A percentile compares a stretch with the other conserved stretches of the same genome.
Conservation (phyloP, 2,113 vertebrate species). For the Sterrhoptilus dennistouni region DNA sequence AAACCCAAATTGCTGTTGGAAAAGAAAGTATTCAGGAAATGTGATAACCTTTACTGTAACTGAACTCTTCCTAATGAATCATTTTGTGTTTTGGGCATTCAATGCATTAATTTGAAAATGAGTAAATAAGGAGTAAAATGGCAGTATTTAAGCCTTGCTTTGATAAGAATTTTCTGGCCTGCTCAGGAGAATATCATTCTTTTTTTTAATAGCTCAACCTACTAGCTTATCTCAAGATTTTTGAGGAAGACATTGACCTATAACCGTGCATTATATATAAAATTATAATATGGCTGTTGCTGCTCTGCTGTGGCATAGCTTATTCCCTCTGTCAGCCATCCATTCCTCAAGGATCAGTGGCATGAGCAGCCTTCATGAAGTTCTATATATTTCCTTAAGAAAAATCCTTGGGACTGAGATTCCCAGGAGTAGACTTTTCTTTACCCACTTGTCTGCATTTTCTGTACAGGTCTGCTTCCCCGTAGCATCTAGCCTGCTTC, state of each 20-base stretch:
- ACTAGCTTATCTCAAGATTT: background rate
- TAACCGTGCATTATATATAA: background rate
- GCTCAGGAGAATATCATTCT: background rate
- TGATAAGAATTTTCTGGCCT: background rate
- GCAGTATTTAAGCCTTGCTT: background rate
- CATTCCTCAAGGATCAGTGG: background rate
- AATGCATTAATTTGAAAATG: background rate
- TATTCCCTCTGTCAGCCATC: background rate
- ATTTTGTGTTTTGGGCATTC: background rate
- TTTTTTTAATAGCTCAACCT: background rate
- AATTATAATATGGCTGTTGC: background rate
- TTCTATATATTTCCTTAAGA: background rate
- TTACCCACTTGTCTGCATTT: background rate
- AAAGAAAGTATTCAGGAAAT: background rate
- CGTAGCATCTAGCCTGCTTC: background rate
- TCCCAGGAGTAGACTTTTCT: background rate
- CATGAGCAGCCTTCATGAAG: background rate
- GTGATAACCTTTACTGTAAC: background rate
- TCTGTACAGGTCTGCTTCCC: background rate
- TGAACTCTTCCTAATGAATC: background rate
- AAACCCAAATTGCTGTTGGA: background rate
- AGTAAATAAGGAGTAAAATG: background rate
- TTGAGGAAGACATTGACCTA: background rate
- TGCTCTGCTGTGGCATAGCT: background rate
- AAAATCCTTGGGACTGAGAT: background rate